Conservation (phyloP, 2,797 vertebrate genomes). For the Notamacropus eugenii region DNA sequence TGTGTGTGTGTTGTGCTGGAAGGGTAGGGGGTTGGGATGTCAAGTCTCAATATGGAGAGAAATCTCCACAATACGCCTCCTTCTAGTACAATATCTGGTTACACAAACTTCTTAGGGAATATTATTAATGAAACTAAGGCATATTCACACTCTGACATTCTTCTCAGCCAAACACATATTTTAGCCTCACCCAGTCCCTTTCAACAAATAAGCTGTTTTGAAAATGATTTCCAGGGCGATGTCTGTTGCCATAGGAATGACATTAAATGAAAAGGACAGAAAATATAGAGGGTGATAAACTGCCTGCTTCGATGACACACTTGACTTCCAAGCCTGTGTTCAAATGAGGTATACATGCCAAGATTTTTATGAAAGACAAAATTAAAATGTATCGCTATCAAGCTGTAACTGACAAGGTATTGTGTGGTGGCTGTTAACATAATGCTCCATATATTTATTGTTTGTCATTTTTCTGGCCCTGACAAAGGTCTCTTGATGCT, state of each 20-base stretch:
- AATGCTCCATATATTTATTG: constrained; percentile 90
- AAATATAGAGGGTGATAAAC: constrained; percentile 92
- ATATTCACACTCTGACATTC: constrained; percentile 85
- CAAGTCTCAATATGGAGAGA: constrained; percentile 26
- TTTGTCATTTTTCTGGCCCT: constrained; percentile 93
- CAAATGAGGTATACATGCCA: constrained; percentile 85
- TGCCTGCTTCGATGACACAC: constrained; percentile 88
- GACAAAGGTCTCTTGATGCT: constrained; percentile 85
- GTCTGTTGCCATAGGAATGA: constrained; percentile 93
- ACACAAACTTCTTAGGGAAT: constrained; percentile 86
- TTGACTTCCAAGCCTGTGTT: constrained; percentile 89
- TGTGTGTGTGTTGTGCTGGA: not conserved
- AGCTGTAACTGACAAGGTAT: constrained; percentile 90
- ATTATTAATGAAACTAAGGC: constrained; percentile 91
- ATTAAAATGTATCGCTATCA: constrained; percentile 91
- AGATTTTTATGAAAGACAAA: constrained; percentile 90
- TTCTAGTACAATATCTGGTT: constrained; percentile 83
- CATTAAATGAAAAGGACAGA: constrained; percentile 92
- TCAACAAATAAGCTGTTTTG: constrained; percentile 91
- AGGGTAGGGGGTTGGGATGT: constrained; percentile 55
- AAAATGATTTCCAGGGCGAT: constrained; percentile 92
- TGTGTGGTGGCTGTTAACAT: constrained; percentile 89
- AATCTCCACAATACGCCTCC: constrained; percentile 62
- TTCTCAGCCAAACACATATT: constrained; percentile 89
- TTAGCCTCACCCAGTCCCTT: constrained; percentile 85